Evolutionary conservation across 2,888 invertebrate genomes (phyloP).

Genomic region (Cryptus viduatorius): DNA sequence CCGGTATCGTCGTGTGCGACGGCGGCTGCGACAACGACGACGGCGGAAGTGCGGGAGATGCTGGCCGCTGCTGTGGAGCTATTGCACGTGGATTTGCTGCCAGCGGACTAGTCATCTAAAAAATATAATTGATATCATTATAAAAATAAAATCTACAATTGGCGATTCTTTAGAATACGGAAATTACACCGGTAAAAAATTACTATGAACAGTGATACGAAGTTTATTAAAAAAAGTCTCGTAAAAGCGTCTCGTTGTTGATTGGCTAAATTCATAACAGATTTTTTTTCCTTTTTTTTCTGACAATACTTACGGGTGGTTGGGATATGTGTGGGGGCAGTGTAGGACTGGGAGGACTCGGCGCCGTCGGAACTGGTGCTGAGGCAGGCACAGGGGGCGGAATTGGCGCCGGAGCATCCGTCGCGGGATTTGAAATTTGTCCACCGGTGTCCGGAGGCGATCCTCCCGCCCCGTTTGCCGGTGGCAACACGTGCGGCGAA

Average conservation of each 20-base stretch:
- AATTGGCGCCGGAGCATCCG: slow-evolving; percentile 89
- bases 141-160: too few species aligned
- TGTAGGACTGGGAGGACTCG: slow-evolving; percentile 88
- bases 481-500: slow-evolving; percentile 84
- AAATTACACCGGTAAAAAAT: neutral
- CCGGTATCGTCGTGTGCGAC: slow-evolving; percentile 82
- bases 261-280: neutral
- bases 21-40: slow-evolving; percentile 82
- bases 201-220: neutral
- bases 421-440: slow-evolving; percentile 85
- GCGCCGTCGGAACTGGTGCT: slow-evolving; percentile 88
- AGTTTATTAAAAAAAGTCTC: neutral
- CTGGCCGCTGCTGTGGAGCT: slow-evolving; percentile 87
- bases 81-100: slow-evolving; percentile 85
- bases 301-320: slow-evolving; percentile 81
- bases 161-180: too few species aligned
- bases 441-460: slow-evolving; percentile 84
- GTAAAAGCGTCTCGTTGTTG: neutral
- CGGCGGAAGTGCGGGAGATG: slow-evolving; percentile 85
- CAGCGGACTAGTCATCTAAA: slow-evolving; percentile 84
- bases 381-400: slow-evolving; percentile 91
- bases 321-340: slow-evolving; percentile 85
- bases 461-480: slow-evolving; percentile 84
- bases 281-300: neutral
- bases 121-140: slow-evolving; percentile 14